phyloP scores from a whole-genome alignment of 2,888 invertebrate genomes.

The Noctua comes region DNA sequence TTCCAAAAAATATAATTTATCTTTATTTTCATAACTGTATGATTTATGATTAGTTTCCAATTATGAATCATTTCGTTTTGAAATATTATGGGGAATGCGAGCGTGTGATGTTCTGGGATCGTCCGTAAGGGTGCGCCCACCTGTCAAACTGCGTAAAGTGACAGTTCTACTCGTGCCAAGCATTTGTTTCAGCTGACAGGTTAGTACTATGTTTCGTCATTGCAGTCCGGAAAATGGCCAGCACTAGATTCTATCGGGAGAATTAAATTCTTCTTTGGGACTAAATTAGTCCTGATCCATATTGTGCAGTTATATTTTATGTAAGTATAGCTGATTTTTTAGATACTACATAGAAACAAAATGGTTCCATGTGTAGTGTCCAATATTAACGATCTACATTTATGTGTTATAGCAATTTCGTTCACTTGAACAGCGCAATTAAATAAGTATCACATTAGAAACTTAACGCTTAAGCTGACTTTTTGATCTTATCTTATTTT shows the following conservation, averaged over 20 bases:
- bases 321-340: not conserved
- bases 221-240: not conserved
- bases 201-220: constrained; percentile 11
- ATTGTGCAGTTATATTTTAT: not conserved
- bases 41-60: constrained; percentile 44
- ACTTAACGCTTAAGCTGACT: not conserved
- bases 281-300: too few species aligned
- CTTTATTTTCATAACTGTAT: constrained; percentile 15
- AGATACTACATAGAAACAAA: not conserved
- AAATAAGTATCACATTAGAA: not conserved
- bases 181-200: constrained; percentile 50
- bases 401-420: not conserved
- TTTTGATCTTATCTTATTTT: not conserved
- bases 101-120: constrained; percentile 4
- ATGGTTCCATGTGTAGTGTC: not conserved
- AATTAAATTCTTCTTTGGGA: not conserved
- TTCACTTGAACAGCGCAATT: not conserved
- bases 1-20: constrained; percentile 15
- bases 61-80: constrained; percentile 44
- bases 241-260: not conserved
- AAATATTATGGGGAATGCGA: constrained; percentile 38
- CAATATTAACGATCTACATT: not conserved
- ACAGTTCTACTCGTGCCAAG: constrained; percentile 50
- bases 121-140: constrained; percentile 38
- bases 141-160: constrained; percentile 50